phyloP scores from a whole-genome alignment of 2,888 invertebrate genomes.

The Sarcophaga carnaria region DNA sequence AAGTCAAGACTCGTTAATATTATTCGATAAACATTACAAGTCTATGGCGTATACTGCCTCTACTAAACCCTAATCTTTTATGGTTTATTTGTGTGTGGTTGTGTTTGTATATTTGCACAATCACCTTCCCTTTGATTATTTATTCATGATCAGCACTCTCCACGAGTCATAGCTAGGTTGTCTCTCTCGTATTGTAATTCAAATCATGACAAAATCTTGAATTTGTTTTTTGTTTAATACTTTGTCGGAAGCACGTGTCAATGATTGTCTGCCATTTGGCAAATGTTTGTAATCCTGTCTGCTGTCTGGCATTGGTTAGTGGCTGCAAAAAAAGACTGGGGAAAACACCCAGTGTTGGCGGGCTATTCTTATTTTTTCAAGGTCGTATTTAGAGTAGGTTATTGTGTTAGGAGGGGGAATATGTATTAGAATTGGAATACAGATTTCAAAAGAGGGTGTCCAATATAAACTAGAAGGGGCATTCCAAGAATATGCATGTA shows the following conservation, averaged over 20 bases:
- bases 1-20: neutral
- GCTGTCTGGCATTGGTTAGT: slow-evolving; percentile 18
- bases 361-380: slow-evolving; percentile 13
- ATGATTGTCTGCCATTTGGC: slow-evolving; percentile 60
- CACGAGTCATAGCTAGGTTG: slow-evolving; percentile 17
- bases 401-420: slow-evolving; percentile 54
- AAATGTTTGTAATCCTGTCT: slow-evolving; percentile 45
- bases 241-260: slow-evolving; percentile 81
- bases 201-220: slow-evolving; percentile 45
- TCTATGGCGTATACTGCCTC: too few species aligned
- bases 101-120: neutral
- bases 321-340: neutral
- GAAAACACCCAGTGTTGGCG: neutral
- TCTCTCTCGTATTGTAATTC: slow-evolving; percentile 53
- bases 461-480: too few species aligned
- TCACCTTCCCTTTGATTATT: slow-evolving; percentile 41
- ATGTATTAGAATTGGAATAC: neutral
- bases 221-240: slow-evolving; percentile 57
- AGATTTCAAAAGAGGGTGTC: neutral
- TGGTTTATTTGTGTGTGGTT: slow-evolving; percentile 33
- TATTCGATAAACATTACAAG: too few species aligned
- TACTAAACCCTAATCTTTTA: neutral
- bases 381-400: slow-evolving; percentile 55
- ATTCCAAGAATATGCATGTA: too few species aligned
- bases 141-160: slow-evolving; percentile 55